Conservation (phyloP, 2,113 vertebrate species). For the Halcyon malimbica region DNA sequence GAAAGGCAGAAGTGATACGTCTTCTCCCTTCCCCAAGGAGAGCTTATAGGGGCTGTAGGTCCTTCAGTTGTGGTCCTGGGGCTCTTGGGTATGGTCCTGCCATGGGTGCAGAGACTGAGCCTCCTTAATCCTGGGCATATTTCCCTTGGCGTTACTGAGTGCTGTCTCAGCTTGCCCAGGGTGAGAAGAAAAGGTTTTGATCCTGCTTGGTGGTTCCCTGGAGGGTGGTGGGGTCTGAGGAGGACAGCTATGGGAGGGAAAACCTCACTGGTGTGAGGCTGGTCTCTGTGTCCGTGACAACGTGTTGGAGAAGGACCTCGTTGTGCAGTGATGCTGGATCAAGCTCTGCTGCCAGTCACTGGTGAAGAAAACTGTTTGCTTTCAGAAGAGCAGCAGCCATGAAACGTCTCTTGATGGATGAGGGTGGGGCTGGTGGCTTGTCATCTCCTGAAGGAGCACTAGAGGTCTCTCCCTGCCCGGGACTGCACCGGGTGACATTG, state of each 20-base stretch:
- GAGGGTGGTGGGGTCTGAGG: rapidly evolving
- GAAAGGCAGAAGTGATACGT: not conserved
- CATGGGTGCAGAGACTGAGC: not conserved
- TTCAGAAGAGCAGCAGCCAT: not conserved
- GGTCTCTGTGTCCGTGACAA: rapidly evolving
- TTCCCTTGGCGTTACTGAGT: rapidly evolving
- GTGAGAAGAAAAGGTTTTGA: not conserved
- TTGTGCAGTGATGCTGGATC: not conserved
- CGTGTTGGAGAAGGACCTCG: not conserved
- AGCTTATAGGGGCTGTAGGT: not conserved
- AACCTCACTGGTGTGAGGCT: not conserved
- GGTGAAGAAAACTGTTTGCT: not conserved
- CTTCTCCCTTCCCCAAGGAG: not conserved
- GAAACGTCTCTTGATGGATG: not conserved
- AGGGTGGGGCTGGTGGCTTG: not conserved
- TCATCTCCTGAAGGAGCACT: not conserved
- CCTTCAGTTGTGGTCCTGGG: not conserved
- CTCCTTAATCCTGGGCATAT: not conserved
- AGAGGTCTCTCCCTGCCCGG: not conserved
- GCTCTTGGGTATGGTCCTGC: not conserved
- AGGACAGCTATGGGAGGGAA: rapidly evolving
- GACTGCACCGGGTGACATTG: rapidly evolving
- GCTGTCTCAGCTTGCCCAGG: not conserved
- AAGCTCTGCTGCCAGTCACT: not conserved
- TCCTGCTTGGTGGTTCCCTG: not conserved